These are phyloP conservation scores for Sinosuthora webbiana DNA, from an alignment of 2,113 vertebrate species.

Conservation along the genomic window DNA sequence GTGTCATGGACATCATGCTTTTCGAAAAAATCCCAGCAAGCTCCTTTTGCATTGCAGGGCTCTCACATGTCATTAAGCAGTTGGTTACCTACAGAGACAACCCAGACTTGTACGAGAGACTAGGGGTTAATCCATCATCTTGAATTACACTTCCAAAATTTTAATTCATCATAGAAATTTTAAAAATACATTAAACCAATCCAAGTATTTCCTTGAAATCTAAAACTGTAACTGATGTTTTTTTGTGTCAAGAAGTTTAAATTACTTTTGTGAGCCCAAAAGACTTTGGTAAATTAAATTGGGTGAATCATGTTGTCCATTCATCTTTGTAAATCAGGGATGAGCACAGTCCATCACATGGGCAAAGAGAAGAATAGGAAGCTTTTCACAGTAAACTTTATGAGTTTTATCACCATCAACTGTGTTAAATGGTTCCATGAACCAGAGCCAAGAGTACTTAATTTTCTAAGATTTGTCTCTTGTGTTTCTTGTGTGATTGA, in stretches of 20 bases:
- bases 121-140: background rate
- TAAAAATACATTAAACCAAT: background rate
- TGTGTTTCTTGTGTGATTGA: background rate
- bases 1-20: rapidly evolving
- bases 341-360: background rate
- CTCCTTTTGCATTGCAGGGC: background rate
- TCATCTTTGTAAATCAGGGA: background rate
- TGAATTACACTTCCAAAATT: background rate
- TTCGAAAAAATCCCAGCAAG: background rate
- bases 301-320: background rate
- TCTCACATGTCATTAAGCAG: background rate
- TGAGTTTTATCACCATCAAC: background rate
- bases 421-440: background rate
- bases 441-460: background rate
- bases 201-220: background rate
- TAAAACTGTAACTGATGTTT: background rate
- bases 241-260: background rate
- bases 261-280: background rate
- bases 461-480: background rate
- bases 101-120: background rate
- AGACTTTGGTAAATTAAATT: background rate
- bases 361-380: background rate
- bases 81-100: background rate
- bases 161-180: background rate
- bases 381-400: background rate